Evolutionary conservation across 2,797 vertebrate genomes (phyloP).

Genomic region (Epinephelus awoara): DNA sequence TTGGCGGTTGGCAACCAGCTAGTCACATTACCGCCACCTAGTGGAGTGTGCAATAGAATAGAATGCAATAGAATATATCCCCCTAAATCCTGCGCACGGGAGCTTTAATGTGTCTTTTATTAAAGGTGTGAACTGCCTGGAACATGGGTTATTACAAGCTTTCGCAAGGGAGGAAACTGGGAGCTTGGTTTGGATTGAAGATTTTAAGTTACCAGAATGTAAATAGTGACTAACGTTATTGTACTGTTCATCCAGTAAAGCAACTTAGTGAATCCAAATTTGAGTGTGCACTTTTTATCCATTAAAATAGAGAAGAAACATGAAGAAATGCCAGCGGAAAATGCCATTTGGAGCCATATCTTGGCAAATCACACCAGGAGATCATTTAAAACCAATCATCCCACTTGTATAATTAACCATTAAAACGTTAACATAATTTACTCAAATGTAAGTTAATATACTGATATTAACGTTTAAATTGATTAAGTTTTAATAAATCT

Average conservation of each 20-base stretch:
- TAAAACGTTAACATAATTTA: neutral
- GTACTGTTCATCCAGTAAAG: neutral
- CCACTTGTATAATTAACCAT: neutral
- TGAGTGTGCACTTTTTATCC: neutral
- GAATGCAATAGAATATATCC: too few relatives aligned
- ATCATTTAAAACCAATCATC: slow-evolving; percentile 1
- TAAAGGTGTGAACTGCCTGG: too few relatives aligned
- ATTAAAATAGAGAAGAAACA: neutral
- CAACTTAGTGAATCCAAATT: neutral
- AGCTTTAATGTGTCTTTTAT: too few relatives aligned
- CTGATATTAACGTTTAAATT: neutral
- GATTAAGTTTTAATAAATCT: neutral
- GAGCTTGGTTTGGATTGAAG: too few relatives aligned
- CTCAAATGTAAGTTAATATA: neutral
- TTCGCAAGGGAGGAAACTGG: too few relatives aligned
- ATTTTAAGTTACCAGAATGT: too few relatives aligned
- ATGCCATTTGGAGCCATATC: neutral
- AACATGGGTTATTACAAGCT: too few relatives aligned
- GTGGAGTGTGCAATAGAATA: too few relatives aligned
- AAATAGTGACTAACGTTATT: neutral
- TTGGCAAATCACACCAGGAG: neutral
- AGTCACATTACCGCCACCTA: too few relatives aligned
- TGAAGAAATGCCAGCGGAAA: neutral
- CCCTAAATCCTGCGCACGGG: too few relatives aligned
- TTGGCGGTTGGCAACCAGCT: too few relatives aligned